Evolutionary conservation across 2,888 invertebrate species (phyloP), one percentile per base, ranked within the genome.

Genomic region (Embidobia sp.): DNA sequence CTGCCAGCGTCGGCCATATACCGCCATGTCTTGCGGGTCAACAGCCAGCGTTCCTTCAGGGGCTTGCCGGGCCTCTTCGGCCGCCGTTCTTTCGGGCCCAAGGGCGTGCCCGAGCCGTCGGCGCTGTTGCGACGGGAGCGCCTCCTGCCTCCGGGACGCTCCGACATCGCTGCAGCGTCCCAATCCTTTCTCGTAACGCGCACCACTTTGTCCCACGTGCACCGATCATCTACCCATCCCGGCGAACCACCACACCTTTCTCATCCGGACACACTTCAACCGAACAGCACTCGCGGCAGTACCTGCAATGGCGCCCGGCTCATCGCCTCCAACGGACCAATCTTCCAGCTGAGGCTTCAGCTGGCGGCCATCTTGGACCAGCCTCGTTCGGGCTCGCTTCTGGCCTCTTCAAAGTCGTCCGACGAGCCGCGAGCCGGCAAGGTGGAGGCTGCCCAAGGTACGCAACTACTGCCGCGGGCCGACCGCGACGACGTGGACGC

Each of bases 1-100:
- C 95, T 93, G 40, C 96, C 96, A 22, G 96, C 96, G 83, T 96
- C 96, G n/a, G 96, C 93, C 96, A 97, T 97, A 90, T 96, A 96
- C 83, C 95, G 92, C 96, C 96, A 96, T 46, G 96, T 96, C 90
- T 97, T 96, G 72, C 96, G 91, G 40, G 96, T 96, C 70, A 96
- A 91, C 73, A 96, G 91, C 96, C 96, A 97, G 89, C 96, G 92
- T 90, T 96, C 96, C 86, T 94, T 94, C 51, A 88, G 87, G 0
- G 92, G 92, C 76, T 91, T 92, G 86, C 92, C 92, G 83, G 92
- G 90, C 51, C 92, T 91, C 81, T 92, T 92, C 69, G 92, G 90
- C 83, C 91, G 90, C 48, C 91, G 91, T 76, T 92, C 93, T 92
- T 93, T 93, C 81, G 90, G 90, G 78, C 82, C 78, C 5, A 85